Evolutionary conservation across 2,888 invertebrate species (phyloP).

Genomic region (Hofmannophila pseudospretella): DNA sequence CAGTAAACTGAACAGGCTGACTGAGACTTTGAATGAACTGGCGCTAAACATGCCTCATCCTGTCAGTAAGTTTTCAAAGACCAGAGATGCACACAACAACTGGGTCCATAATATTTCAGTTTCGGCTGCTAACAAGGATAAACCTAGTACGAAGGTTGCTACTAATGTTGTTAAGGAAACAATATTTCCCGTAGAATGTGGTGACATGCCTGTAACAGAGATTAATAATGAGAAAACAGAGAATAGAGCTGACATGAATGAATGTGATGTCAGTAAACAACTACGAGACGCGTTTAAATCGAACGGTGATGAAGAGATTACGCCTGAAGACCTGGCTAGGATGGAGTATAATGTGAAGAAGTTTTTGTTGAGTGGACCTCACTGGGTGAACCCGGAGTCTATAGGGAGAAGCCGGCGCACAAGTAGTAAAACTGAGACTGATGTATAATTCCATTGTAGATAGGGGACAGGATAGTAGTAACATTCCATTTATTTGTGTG

Average conservation of each 20-base stretch:
- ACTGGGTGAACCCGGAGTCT: slow-evolving; percentile 52
- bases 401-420: slow-evolving; percentile 61
- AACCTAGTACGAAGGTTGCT: slow-evolving; percentile 34
- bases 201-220: slow-evolving; percentile 56
- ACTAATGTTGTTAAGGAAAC: slow-evolving; percentile 60
- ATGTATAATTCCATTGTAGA: slow-evolving; percentile 61
- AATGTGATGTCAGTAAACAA: slow-evolving; percentile 42
- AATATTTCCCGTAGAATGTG: slow-evolving; percentile 63
- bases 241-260: slow-evolving; percentile 30
- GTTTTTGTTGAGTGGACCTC: slow-evolving; percentile 80
- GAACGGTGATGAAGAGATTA: slow-evolving; percentile 57
- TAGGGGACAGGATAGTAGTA: slow-evolving; percentile 26
- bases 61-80: slow-evolving; percentile 64
- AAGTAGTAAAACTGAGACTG: slow-evolving; percentile 77
- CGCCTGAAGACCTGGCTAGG: slow-evolving; percentile 80
- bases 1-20: slow-evolving; percentile 54
- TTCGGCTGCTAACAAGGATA: slow-evolving; percentile 30
- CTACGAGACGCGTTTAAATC: slow-evolving; percentile 42
- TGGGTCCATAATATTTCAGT: slow-evolving; percentile 44
- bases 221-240: slow-evolving; percentile 51
- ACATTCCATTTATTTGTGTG: slow-evolving; percentile 28
- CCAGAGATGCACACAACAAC: slow-evolving; percentile 44
- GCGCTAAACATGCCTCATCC: slow-evolving; percentile 71
- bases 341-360: slow-evolving; percentile 89
- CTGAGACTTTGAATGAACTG: slow-evolving; percentile 64